Evolutionary conservation across 2,113 vertebrate genomes (phyloP).

Genomic region (Amia ocellicauda): DNA sequence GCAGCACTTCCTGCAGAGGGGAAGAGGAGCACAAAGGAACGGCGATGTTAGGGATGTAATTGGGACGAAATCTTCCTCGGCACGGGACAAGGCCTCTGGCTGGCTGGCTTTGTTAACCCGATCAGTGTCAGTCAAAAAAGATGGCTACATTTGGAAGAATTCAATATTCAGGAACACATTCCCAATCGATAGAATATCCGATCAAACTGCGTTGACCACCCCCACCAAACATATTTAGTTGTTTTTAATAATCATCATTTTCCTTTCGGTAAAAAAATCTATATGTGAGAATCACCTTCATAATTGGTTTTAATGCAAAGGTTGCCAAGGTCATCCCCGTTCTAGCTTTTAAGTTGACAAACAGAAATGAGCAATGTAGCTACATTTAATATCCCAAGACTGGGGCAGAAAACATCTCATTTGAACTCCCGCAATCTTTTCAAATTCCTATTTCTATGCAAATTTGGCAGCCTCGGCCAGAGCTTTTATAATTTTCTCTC

Average conservation of each 20-base stretch:
- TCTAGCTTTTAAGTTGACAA: constrained; percentile 16
- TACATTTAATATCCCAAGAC: constrained; percentile 17
- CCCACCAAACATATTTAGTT: too few relatives aligned
- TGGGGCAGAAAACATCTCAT: constrained; percentile 24
- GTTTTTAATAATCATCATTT: too few relatives aligned
- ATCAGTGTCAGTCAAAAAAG: too few relatives aligned
- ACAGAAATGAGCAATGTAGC: constrained; percentile 15
- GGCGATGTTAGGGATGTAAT: background rate
- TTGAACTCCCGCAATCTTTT: constrained; percentile 27
- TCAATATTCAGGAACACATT: too few relatives aligned
- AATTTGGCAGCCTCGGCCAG: constrained; percentile 20
- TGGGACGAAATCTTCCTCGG: background rate
- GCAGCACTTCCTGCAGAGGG: constrained; percentile 81
- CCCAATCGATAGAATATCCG: too few relatives aligned
- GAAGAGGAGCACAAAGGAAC: constrained; percentile 1
- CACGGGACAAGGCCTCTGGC: background rate
- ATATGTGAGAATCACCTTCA: background rate
- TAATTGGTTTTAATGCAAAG: constrained; percentile 20
- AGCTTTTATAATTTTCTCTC: constrained; percentile 25
- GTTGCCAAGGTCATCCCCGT: background rate
- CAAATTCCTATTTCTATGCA: constrained; percentile 39
- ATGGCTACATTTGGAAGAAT: too few relatives aligned
- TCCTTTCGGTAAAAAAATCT: too few relatives aligned
- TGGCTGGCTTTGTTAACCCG: background rate
- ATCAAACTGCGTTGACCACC: too few relatives aligned